These are phyloP conservation scores for Mechanitis messenoides DNA, from an alignment of 2,888 invertebrate genomes.

Conservation along the genomic window DNA sequence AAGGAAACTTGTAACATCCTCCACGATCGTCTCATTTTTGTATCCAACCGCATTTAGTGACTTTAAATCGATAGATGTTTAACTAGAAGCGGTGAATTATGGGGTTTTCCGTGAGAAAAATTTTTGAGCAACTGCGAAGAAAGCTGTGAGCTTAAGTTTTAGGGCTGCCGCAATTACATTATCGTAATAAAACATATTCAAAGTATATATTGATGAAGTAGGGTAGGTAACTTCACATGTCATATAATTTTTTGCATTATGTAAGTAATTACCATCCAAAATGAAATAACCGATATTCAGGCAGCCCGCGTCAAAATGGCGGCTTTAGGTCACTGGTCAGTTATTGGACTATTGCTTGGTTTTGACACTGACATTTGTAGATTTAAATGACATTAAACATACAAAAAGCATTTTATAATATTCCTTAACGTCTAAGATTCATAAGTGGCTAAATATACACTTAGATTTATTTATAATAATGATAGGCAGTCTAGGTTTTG, in stretches of 20 bases:
- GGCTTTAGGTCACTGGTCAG: constrained; percentile 41
- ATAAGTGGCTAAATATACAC: constrained; percentile 33
- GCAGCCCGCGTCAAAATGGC: constrained; percentile 56
- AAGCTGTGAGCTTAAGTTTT: constrained; percentile 69
- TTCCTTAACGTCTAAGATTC: constrained; percentile 34
- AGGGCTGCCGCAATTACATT: constrained; percentile 49
- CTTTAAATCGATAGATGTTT: constrained; percentile 50
- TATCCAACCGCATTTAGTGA: constrained; percentile 39
- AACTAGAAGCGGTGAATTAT: constrained; percentile 66
- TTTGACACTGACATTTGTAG: constrained; percentile 44
- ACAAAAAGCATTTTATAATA: constrained; percentile 32
- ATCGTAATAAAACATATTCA: constrained; percentile 5
- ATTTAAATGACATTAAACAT: constrained; percentile 25
- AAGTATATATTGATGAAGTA: constrained; percentile 13
- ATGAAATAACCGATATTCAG: constrained; percentile 30
- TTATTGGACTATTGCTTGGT: constrained; percentile 36
- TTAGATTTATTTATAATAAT: constrained; percentile 28
- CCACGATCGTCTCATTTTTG: constrained; percentile 31
- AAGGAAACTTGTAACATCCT: constrained; percentile 32
- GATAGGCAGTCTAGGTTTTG: constrained; percentile 31
- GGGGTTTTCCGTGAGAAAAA: constrained; percentile 46
- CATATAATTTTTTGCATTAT: constrained; percentile 9
- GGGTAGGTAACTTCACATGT: constrained; percentile 4
- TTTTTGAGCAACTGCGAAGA: constrained; percentile 70
- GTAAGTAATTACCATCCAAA: not conserved